Evolutionary conservation across 2,113 vertebrate species (phyloP), one percentile per base, ranked within the genome.

Genomic region (Neolamprologus falcicula): DNA sequence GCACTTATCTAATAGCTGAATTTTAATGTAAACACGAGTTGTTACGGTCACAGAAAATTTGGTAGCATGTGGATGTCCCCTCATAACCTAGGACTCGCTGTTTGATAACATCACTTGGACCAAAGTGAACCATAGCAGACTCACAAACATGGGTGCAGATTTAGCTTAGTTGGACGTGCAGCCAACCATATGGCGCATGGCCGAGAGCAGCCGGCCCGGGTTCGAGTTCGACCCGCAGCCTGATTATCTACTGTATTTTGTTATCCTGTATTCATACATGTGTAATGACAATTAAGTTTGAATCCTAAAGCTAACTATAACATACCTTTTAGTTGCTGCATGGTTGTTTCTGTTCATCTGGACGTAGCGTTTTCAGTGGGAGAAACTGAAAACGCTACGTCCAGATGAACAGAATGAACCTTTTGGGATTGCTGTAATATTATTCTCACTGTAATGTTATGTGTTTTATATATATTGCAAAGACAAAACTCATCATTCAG

Each of bases 211-310:
- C 21, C 4, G 6, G 21, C 21, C 53, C 3, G 3, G 13, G 13
- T 57, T 57, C 0, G 28, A 33, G 16, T 33, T 1, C 1, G 2
- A 19, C 28, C 59, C 2, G 1, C 16, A 33, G 5, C 59, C 16
- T 1, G 3, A 2, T 63, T 63, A 63, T 19, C 28, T 33, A 63
- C 16, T 63, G 59, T 11, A 33, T 63, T 63, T 63, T 0, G 1
- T 33, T 63, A 63, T 19, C 16, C 59, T 63, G 59, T 61, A 19
- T 61, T 61, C 28, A 61, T 33, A 33, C 16, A 33, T 61, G 59
- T 61, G 59, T 61, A 61, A 61, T 61, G 3, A 61, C 28, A 61
- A 3, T 61, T 33, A 61, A 61, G 9, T 63, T 63, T 33, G 59
- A 63, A 33, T 63, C 59, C 59, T 33, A 63, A 63, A 63, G 16